Conservation (phyloP, 2,113 vertebrate species). For the Trichechus manatus region DNA sequence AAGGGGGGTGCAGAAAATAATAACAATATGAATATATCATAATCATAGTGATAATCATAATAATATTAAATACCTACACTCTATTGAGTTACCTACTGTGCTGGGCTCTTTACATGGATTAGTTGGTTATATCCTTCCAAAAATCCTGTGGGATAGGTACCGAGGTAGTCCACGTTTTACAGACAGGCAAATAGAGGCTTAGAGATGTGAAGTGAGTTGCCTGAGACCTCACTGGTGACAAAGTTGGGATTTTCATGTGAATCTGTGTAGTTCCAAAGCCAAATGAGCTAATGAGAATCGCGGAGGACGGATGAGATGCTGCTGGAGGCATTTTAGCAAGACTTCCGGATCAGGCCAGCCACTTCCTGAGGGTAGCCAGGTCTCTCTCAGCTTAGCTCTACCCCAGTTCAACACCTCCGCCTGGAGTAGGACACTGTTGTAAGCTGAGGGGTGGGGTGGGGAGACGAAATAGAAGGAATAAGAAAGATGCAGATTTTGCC, state of each 20-base stretch:
- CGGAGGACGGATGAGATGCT: too few species aligned
- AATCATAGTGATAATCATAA: not conserved
- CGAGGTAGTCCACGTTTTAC: too few species aligned
- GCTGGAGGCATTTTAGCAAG: accelerated
- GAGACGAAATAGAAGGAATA: not conserved
- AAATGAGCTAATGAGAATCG: not conserved
- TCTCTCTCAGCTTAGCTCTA: not conserved
- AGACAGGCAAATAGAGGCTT: too few species aligned
- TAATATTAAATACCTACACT: not conserved
- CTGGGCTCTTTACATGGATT: not conserved
- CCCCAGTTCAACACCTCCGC: accelerated
- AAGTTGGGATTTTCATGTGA: accelerated
- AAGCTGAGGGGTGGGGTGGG: too few species aligned
- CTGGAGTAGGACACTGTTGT: not conserved
- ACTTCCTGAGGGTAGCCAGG: not conserved
- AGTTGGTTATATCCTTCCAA: not conserved
- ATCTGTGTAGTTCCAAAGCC: not conserved
- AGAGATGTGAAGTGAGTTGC: too few species aligned
- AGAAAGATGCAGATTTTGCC: not conserved
- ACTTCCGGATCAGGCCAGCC: accelerated
- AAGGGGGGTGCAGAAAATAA: not conserved
- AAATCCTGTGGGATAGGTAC: too few species aligned
- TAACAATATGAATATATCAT: not conserved
- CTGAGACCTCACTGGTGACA: not conserved
- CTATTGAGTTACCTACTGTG: not conserved